Conservation (phyloP, 1,140 invertebrate genomes). For the Cherax quadricarinatus region DNA sequence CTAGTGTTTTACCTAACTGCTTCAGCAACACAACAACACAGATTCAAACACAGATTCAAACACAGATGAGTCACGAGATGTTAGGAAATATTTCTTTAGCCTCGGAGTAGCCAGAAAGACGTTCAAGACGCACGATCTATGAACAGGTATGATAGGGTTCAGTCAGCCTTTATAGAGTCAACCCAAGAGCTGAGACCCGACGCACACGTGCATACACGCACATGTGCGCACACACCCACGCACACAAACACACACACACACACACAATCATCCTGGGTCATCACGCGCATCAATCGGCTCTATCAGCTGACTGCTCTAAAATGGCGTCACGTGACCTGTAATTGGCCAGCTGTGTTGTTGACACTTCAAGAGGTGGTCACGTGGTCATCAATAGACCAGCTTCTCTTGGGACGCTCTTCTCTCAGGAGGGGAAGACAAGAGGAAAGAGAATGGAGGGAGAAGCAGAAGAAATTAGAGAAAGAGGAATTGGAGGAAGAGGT, state of each 20-base stretch:
- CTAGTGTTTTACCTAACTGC: too few relatives aligned
- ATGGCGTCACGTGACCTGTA: background rate
- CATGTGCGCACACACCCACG: background rate
- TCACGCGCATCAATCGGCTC: background rate
- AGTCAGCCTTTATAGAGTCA: too few relatives aligned
- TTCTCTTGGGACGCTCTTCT: background rate
- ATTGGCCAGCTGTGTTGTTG: conserved; percentile 6
- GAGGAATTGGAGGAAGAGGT: background rate
- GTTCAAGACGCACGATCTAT: too few relatives aligned
- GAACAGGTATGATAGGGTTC: too few relatives aligned
- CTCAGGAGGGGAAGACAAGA: background rate
- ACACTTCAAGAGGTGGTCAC: background rate
- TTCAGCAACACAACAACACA: background rate
- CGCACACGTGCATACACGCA: background rate
- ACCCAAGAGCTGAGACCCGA: too few relatives aligned
- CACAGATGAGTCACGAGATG: too few relatives aligned
- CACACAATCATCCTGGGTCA: background rate
- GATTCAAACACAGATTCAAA: background rate
- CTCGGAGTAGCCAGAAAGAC: too few relatives aligned
- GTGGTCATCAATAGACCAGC: background rate
- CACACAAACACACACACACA: background rate
- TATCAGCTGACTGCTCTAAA: background rate
- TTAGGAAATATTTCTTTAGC: too few relatives aligned
- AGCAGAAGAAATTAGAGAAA: background rate
- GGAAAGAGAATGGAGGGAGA: background rate